phyloP scores from a whole-genome alignment of 92 coral and sea anemone species.

The Phenganax stokvisi region DNA sequence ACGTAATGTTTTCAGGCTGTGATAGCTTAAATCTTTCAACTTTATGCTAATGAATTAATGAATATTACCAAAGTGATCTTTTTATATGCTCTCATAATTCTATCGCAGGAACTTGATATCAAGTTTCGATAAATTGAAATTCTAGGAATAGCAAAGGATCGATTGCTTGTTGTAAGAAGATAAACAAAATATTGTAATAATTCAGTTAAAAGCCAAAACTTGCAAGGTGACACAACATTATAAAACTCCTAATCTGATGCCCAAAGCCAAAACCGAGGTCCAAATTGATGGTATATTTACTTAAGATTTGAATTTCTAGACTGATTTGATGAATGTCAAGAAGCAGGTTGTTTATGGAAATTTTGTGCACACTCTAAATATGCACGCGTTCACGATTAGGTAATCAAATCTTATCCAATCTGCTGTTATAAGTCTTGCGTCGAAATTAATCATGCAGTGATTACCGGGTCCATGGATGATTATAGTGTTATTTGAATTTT shows the following conservation, averaged over 20 bases:
- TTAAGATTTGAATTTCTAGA: constrained; percentile 11
- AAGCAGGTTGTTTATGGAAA: constrained; percentile 22
- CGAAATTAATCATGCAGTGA: background rate
- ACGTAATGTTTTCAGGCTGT: too few relatives aligned
- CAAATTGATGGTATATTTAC: background rate
- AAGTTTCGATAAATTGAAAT: background rate
- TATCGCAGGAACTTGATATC: too few relatives aligned
- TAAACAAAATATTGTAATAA: background rate
- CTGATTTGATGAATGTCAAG: background rate
- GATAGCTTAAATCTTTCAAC: too few relatives aligned
- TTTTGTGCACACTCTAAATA: background rate
- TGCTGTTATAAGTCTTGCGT: background rate
- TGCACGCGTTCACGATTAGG: background rate
- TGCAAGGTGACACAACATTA: too few relatives aligned
- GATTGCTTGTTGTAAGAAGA: background rate
- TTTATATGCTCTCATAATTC: too few relatives aligned
- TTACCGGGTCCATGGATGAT: too few relatives aligned
- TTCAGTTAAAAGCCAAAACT: background rate
- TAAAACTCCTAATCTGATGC: background rate
- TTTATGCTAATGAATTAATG: too few relatives aligned
- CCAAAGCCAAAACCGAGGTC: background rate
- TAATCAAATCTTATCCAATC: constrained; percentile 3
- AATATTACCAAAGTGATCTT: too few relatives aligned
- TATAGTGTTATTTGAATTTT: too few relatives aligned
- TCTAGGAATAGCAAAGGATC: background rate